Evolutionary conservation across 2,797 vertebrate genomes (phyloP).

Genomic region (Odontamblyopus rebecca): DNA sequence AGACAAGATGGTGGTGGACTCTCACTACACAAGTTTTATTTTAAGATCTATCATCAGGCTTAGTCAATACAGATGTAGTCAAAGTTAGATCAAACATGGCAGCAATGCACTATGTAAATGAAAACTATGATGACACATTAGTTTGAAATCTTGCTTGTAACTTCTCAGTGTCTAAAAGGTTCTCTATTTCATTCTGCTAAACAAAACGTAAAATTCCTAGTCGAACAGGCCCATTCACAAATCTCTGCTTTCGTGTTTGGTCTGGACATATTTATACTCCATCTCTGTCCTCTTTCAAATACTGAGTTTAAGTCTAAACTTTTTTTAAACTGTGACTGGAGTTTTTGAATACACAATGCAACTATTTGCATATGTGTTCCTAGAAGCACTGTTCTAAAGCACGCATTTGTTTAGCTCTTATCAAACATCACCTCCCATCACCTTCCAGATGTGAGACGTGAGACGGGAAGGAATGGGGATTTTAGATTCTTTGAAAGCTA

Average conservation of each 20-base stretch:
- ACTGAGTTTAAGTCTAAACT: constrained; percentile 9
- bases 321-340: constrained; percentile 1
- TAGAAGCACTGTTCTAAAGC: constrained; percentile 28
- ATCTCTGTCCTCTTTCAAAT: not conserved
- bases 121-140: no score
- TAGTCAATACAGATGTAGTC: no score
- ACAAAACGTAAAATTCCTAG: not conserved
- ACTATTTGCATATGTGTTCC: constrained; percentile 10
- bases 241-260: not conserved
- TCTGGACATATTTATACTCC: constrained; percentile 19
- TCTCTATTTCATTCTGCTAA: not conserved
- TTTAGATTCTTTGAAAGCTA: not conserved
- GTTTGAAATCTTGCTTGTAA: no score
- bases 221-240: constrained; percentile 1
- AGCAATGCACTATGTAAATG: no score
- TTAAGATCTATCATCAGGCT: no score
- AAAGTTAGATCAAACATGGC: no score
- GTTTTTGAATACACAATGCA: constrained; percentile 13
- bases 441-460: constrained; percentile 5
- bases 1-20: no score
- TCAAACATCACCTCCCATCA: constrained; percentile 28
- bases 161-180: no score
- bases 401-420: constrained; percentile 29
- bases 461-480: not conserved
- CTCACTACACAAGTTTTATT: no score